Conservation (phyloP, 2,113 vertebrate species). For the Anhinga rufa region DNA sequence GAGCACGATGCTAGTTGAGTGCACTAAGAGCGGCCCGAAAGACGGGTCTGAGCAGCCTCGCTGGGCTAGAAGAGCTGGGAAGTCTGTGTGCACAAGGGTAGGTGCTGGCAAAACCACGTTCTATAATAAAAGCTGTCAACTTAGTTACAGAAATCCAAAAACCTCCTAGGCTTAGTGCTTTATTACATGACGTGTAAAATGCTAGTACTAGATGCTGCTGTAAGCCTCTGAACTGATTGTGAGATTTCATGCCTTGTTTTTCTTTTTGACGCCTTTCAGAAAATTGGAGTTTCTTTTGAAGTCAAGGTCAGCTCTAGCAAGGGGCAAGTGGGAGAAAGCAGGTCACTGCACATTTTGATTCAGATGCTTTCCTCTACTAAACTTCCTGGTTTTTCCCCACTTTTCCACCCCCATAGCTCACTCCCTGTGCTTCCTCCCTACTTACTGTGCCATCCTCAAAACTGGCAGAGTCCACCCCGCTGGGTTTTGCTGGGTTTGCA, state of each 20-base stretch:
- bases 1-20: background rate
- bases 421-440: background rate
- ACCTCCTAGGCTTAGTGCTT: background rate
- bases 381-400: background rate
- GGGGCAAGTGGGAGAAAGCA: too few species aligned
- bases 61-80: background rate
- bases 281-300: background rate
- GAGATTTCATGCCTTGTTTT: background rate
- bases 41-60: background rate
- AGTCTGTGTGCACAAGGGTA: background rate
- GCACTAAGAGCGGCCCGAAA: rapidly evolving
- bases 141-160: background rate
- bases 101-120: background rate
- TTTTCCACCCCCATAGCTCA: background rate
- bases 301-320: background rate
- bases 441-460: background rate
- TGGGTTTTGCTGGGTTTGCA: background rate
- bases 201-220: background rate
- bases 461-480: rapidly evolving
- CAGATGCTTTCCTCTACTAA: background rate
- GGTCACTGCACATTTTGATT: background rate
- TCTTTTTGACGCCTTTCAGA: background rate
- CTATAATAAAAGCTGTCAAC: background rate
- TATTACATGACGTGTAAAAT: background rate
- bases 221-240: background rate